Conservation (phyloP, 35 echinoderm and acorn worm species). For the Apostichopus parvimensis region DNA sequence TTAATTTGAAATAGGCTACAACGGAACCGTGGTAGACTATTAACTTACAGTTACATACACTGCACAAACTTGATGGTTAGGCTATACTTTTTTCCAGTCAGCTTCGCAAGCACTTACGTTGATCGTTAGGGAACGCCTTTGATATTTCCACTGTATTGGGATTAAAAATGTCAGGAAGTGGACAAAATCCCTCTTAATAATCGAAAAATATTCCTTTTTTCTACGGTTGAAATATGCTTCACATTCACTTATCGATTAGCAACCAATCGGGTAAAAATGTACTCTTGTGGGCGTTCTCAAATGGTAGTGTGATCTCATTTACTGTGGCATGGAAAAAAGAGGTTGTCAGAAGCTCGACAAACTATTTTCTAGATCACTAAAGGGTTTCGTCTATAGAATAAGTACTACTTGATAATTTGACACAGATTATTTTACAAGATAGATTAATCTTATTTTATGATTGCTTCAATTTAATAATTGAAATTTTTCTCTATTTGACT, state of each 20-base stretch:
- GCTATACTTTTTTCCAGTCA: neutral
- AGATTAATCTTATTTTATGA: too few relatives aligned
- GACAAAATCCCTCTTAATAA: neutral
- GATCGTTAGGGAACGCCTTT: neutral
- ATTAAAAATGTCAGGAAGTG: neutral
- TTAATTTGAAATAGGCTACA: too few relatives aligned
- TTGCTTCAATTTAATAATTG: too few relatives aligned
- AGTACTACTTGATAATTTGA: too few relatives aligned
- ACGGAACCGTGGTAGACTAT: too few relatives aligned
- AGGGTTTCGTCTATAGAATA: too few relatives aligned
- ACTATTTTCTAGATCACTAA: neutral
- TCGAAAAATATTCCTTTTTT: neutral
- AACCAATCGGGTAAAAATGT: neutral
- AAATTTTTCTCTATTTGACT: too few relatives aligned
- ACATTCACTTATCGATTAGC: neutral
- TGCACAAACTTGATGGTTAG: neutral
- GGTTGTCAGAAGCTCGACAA: neutral
- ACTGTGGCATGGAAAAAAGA: neutral
- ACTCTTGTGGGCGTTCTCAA: neutral
- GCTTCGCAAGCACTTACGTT: neutral
- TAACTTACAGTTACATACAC: neutral
- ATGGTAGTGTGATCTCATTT: neutral
- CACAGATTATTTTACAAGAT: too few relatives aligned
- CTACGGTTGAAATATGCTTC: neutral
- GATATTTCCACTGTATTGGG: neutral